Evolutionary conservation across 2,113 vertebrate genomes (phyloP).

Genomic region (Pyxicephalus adspersus): DNA sequence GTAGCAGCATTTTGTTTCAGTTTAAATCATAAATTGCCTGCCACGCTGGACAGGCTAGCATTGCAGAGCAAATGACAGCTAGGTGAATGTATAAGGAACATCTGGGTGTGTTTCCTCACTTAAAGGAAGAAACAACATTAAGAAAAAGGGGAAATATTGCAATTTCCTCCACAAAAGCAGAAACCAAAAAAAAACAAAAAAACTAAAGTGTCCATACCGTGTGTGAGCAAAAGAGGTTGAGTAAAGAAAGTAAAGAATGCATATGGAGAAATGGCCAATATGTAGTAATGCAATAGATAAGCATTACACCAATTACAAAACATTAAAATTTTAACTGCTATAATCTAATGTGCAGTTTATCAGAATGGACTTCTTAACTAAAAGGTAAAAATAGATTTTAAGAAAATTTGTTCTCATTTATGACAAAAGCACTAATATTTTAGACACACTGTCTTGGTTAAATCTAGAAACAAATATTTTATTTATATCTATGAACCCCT

Average conservation of each 20-base stretch:
- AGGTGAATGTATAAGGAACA: neutral
- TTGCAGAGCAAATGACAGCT: neutral
- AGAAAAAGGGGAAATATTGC: conserved; percentile 51
- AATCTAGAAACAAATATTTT: no score
- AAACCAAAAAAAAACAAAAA: conserved; percentile 42
- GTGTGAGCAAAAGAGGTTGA: neutral
- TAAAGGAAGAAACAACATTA: neutral
- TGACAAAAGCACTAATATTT: no score
- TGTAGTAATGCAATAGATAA: no score
- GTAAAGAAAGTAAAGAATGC: neutral
- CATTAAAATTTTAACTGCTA: no score
- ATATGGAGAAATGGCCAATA: neutral
- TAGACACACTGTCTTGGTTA: no score
- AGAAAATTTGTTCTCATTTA: no score
- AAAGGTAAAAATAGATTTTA: no score
- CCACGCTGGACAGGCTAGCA: neutral
- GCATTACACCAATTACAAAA: no score
- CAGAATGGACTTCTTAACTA: no score
- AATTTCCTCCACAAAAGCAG: conserved; percentile 47
- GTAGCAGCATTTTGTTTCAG: neutral
- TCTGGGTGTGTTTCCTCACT: conserved; percentile 3
- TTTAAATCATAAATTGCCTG: no score
- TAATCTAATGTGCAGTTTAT: no score
- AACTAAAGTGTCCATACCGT: neutral
- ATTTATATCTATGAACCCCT: no score